A percentile compares a stretch with the other conserved stretches of the same genome.
Evolutionary conservation across 35 echinoderm and acorn worm genomes (phyloP).

Genomic region (Ophiothrix spiculata): DNA sequence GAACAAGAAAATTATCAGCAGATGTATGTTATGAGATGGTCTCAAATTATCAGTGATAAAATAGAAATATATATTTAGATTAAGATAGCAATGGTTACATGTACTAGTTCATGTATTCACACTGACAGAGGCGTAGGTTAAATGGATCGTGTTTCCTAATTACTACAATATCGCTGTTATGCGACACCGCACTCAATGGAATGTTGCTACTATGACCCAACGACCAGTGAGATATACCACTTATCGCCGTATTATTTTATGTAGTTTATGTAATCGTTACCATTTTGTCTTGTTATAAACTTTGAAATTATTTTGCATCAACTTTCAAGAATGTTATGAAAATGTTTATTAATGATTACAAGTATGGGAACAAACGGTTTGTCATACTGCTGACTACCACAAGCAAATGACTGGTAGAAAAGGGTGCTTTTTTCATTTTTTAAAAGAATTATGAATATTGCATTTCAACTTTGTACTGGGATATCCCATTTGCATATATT

Average conservation of each 20-base stretch:
- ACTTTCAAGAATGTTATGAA: no score
- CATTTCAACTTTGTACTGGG: no score
- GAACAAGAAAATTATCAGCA: neutral
- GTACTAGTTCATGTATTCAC: conserved; percentile 4
- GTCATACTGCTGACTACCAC: no score
- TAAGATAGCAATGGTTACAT: conserved; percentile 1
- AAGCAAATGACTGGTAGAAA: no score
- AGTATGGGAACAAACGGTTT: no score
- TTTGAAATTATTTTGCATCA: no score
- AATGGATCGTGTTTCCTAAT: neutral
- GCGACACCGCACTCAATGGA: neutral
- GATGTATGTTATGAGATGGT: neutral
- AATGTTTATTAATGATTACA: no score
- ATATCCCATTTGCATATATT: no score
- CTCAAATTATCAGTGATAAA: neutral
- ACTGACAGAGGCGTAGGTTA: neutral
- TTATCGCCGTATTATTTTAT: neutral
- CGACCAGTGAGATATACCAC: neutral
- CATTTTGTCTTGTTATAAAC: no score
- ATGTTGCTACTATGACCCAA: conserved; percentile 10
- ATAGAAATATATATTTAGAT: neutral
- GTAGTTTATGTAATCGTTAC: no score
- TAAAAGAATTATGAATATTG: no score
- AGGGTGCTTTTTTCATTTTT: no score
- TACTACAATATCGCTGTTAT: neutral